phyloP scores from a whole-genome alignment of 2,888 invertebrate species.

The Hoplodrina blanda region DNA sequence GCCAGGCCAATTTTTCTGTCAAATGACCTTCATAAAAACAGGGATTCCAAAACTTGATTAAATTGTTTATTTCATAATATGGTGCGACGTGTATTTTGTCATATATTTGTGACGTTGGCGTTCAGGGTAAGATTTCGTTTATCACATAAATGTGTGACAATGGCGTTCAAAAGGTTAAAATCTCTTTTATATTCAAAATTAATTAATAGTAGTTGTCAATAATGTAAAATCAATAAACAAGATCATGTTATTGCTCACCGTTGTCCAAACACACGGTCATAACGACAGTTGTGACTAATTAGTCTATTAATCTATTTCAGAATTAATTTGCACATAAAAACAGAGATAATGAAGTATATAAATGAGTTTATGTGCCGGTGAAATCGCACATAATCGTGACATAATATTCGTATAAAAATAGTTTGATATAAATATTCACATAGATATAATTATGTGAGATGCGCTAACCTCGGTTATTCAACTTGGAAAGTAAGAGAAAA shows the following conservation, averaged over 20 bases:
- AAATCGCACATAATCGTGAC: constrained; percentile 57
- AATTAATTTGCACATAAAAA: constrained; percentile 37
- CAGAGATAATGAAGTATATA: constrained; percentile 33
- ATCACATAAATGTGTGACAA: no score
- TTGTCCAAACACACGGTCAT: neutral
- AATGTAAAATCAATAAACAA: constrained; percentile 7
- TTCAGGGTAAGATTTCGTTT: no score
- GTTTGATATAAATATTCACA: constrained; percentile 61
- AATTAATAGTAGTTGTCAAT: neutral
- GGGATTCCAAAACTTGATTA: no score
- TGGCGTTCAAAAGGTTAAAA: no score
- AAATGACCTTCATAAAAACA: no score
- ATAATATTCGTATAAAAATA: constrained; percentile 56
- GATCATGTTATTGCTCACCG: neutral
- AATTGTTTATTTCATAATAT: no score
- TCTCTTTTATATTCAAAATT: no score
- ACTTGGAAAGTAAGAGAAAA: constrained; percentile 88
- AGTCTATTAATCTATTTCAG: constrained; percentile 9
- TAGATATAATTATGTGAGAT: constrained; percentile 78
- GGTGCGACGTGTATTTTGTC: no score
- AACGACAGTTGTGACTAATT: constrained; percentile 16
- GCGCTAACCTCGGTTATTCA: constrained; percentile 85
- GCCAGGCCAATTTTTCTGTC: no score
- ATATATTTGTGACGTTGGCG: no score
- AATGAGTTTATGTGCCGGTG: constrained; percentile 36